Conservation (phyloP, 2,113 vertebrate species). For the Megalops atlanticus region DNA sequence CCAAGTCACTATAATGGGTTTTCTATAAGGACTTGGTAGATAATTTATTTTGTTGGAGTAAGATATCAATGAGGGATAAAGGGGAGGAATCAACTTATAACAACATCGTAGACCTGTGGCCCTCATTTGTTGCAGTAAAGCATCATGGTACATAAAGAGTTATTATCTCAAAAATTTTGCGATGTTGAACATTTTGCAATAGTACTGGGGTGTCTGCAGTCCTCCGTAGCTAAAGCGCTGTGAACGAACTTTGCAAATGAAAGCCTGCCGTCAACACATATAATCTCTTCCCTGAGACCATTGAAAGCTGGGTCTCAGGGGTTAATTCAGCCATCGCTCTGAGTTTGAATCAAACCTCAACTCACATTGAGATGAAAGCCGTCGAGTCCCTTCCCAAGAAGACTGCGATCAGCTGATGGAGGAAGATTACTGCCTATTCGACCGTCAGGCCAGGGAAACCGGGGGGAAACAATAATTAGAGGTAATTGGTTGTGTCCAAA, state of each 20-base stretch:
- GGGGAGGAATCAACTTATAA: neutral
- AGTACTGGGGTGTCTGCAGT: slow-evolving; percentile 33
- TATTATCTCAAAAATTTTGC: neutral
- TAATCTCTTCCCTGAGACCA: slow-evolving; percentile 97
- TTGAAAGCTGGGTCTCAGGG: slow-evolving; percentile 91
- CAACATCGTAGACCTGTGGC: slow-evolving; percentile 22
- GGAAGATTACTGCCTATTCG: slow-evolving; percentile 93
- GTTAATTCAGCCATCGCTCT: slow-evolving; percentile 98
- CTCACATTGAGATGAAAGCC: slow-evolving; percentile 98
- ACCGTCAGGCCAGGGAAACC: slow-evolving; percentile 91
- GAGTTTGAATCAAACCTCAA: slow-evolving; percentile 98
- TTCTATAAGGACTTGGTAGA: neutral
- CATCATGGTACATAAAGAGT: neutral
- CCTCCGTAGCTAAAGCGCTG: too few species aligned
- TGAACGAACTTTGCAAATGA: slow-evolving; percentile 83
- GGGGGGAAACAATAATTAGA: slow-evolving; percentile 99
- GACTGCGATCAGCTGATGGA: slow-evolving; percentile 85
- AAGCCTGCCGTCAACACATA: slow-evolving; percentile 96
- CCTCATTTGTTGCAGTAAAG: neutral
- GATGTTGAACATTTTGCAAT: slow-evolving; percentile 2
- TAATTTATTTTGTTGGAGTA: neutral
- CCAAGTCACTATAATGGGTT: neutral
- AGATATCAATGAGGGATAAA: neutral
- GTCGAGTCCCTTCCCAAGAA: slow-evolving; percentile 77
- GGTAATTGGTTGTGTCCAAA: slow-evolving; percentile 99